Base-by-base conservation (phyloP, 2,888 invertebrate species). In the Eupsilia transversa region DNA sequence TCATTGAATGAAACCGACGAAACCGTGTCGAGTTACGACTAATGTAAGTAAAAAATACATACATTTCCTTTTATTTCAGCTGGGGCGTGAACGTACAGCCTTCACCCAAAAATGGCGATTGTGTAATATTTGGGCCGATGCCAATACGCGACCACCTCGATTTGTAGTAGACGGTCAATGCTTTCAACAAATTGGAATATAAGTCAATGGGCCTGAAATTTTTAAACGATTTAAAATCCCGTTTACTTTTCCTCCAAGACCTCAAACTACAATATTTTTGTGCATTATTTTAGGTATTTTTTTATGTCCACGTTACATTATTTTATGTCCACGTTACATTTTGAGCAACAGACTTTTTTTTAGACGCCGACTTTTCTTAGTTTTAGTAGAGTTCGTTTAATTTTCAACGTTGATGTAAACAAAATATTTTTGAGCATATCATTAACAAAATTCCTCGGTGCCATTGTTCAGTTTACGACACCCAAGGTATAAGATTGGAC, bases 61-160 rank as follows among this genome's bases (percentile, higher is more conserved):
- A 70, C 60, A 71, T 85, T 83, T 85, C 61, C 75, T 83, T 82
- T 79, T 79, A 79, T 85, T 83, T 83, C 56, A 69, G 69, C 30
- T 67, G 49, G 74, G 72, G 83, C 75, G 79, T 68, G 70, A 72
- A 77, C 77, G 60, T 68, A 83, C 72, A 85, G 61, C 81, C 77
- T 84, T 84, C 78, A 75, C 52, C 66, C 68, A 38, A 86, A 84
- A 80, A 70, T 59, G 69, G 64, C 41, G 74, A 77, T 86, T 84
- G 72, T 78, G 75, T 84, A 84, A 84, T 75, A 84, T 74, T 64
- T 84, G 82, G 86, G 73, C 68, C 75, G 69, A 33, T 59, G 84
- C 84, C 82, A 84, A 74, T 74, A 61, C 63, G 27, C 46, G 49
- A 64, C 66, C 66, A 72, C 69, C 60, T 56, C 41, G 5, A 71